A percentile compares a stretch with the other conserved stretches of the same genome.
These are phyloP conservation scores for Ptilonorhynchus violaceus DNA, from an alignment of 2,113 vertebrate species.

Conservation along the genomic window DNA sequence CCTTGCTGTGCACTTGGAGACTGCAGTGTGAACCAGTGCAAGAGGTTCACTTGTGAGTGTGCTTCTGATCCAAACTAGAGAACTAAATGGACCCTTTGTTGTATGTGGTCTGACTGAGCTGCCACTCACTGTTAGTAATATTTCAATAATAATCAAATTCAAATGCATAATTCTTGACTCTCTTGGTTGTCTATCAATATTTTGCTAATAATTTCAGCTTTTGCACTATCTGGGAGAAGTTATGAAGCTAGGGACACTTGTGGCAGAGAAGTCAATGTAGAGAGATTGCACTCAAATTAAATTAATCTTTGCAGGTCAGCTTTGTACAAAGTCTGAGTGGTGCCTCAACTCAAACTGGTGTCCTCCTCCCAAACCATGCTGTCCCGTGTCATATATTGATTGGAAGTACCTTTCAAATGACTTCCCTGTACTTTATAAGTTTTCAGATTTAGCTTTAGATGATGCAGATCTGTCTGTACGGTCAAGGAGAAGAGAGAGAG, in stretches of 20 bases:
- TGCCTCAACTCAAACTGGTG: background rate
- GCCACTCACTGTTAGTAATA: background rate
- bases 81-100: background rate
- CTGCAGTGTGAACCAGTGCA: background rate
- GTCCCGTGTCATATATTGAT: background rate
- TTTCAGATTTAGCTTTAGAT: background rate
- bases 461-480: background rate
- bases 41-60: background rate
- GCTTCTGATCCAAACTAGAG: background rate
- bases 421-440: background rate
- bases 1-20: background rate
- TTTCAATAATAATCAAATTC: background rate
- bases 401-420: background rate
- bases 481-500: background rate
- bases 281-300: background rate
- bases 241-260: background rate
- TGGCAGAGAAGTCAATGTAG: background rate
- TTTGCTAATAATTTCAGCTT: background rate
- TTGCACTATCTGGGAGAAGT: background rate
- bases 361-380: background rate
- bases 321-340: background rate
- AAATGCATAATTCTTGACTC: fast-evolving
- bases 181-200: background rate
- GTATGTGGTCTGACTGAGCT: background rate
- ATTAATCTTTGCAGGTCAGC: background rate